A percentile compares a stretch with the other conserved stretches of the same genome.
These are phyloP conservation scores for Dicycla oo DNA, from an alignment of 2,888 invertebrate genomes.

Conservation along the genomic window DNA sequence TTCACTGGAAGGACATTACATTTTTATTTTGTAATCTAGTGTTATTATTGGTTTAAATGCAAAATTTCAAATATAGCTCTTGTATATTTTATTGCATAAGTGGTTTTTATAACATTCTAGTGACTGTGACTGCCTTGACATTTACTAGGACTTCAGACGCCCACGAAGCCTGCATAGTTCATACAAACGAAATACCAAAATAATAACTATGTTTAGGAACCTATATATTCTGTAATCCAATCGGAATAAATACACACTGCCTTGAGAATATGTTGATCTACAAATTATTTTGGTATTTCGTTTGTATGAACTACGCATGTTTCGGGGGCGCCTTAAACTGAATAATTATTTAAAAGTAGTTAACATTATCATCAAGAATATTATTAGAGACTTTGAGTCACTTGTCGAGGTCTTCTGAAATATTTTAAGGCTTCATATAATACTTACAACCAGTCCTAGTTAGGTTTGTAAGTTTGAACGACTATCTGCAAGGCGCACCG, in stretches of 20 bases:
- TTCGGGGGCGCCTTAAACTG: no score
- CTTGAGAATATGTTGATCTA: no score
- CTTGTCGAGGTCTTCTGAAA: slow-evolving; percentile 1
- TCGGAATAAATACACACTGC: no score
- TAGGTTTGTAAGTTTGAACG: neutral
- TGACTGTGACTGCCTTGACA: neutral
- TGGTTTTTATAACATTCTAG: no score
- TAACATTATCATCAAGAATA: neutral
- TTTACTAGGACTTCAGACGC: neutral
- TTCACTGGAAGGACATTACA: no score
- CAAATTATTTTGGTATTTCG: no score
- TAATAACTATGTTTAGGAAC: no score
- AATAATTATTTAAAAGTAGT: neutral
- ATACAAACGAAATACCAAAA: no score
- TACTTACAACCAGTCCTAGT: slow-evolving; percentile 3
- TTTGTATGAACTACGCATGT: no score
- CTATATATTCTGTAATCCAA: no score
- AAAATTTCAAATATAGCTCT: neutral
- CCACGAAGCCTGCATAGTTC: no score
- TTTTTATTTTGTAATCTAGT: no score
- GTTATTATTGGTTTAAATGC: slow-evolving; percentile 16
- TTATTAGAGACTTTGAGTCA: neutral
- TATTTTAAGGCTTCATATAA: neutral
- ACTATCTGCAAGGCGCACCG: neutral
- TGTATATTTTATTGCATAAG: neutral